phyloP scores from a whole-genome alignment of 1,140 invertebrate species.

The Mylabris phalerata region DNA sequence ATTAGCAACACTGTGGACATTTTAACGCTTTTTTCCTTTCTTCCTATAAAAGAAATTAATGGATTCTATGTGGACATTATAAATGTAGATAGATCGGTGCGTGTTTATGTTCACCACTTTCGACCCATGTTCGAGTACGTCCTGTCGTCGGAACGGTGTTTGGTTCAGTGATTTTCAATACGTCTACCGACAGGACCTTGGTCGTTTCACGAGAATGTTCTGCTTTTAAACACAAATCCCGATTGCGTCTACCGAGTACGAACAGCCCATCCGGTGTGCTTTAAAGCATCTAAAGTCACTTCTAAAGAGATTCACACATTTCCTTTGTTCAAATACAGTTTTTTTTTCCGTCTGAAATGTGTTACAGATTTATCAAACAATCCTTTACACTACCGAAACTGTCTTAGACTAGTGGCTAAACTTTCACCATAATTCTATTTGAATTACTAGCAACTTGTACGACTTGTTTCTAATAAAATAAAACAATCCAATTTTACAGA shows the following conservation, averaged over 20 bases:
- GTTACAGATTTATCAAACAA: too few species aligned
- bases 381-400: not conserved
- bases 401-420: not conserved
- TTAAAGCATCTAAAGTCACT: constrained; percentile 3
- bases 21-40: too few species aligned
- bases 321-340: not conserved
- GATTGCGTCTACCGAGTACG: constrained; percentile 10
- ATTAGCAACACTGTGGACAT: too few species aligned
- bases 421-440: not conserved
- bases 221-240: constrained; percentile 21
- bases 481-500: not conserved
- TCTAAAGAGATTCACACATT: constrained; percentile 6
- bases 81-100: too few species aligned
- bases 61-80: too few species aligned
- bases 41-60: too few species aligned
- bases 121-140: not conserved
- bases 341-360: too few species aligned
- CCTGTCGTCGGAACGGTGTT: constrained; percentile 15
- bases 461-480: not conserved
- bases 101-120: too few species aligned
- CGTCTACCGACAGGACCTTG: constrained; percentile 7
- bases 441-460: not conserved
- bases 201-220: constrained; percentile 14
- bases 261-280: constrained; percentile 3
- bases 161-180: constrained; percentile 19